Evolutionary conservation across 2,888 invertebrate species (phyloP).

Genomic region (Schizotus pectinicornis): DNA sequence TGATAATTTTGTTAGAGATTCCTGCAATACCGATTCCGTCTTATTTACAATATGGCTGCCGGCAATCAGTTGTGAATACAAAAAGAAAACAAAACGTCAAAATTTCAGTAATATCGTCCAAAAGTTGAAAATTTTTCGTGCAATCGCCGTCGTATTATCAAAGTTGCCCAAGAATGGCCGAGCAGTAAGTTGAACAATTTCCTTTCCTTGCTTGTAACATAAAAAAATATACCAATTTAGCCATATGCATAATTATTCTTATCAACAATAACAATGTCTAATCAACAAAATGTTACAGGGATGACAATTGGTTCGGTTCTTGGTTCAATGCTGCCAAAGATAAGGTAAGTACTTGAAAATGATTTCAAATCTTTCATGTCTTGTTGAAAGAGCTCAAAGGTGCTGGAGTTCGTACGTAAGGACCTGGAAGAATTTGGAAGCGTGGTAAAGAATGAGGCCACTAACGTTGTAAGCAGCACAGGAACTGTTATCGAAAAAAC

Average conservation of each 20-base stretch:
- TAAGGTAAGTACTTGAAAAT: conserved; percentile 46
- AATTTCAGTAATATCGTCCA: conserved; percentile 12
- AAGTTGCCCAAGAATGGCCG: conserved; percentile 15
- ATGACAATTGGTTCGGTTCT: conserved; percentile 56
- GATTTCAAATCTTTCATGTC: neutral
- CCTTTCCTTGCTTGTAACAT: conserved; percentile 2
- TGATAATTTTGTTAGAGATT: no score
- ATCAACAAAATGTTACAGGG: conserved; percentile 36
- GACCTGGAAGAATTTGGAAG: conserved; percentile 77
- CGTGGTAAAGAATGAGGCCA: conserved; percentile 74
- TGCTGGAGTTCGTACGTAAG: conserved; percentile 77
- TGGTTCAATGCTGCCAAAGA: conserved; percentile 58
- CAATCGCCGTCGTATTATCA: conserved; percentile 7
- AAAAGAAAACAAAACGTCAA: conserved; percentile 20
- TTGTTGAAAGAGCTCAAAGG: conserved; percentile 69
- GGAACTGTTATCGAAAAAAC: conserved; percentile 73
- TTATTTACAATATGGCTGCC: conserved; percentile 23
- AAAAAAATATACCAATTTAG: conserved; percentile 2
- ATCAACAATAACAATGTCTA: conserved; percentile 19
- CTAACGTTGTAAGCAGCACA: conserved; percentile 69
- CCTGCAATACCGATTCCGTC: neutral
- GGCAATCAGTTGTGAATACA: conserved; percentile 8
- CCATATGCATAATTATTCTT: conserved; percentile 10
- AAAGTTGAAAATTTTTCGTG: conserved; percentile 24
- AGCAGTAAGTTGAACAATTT: conserved; percentile 22